Conservation (phyloP, 2,888 invertebrate genomes). For the Spisula solida region DNA sequence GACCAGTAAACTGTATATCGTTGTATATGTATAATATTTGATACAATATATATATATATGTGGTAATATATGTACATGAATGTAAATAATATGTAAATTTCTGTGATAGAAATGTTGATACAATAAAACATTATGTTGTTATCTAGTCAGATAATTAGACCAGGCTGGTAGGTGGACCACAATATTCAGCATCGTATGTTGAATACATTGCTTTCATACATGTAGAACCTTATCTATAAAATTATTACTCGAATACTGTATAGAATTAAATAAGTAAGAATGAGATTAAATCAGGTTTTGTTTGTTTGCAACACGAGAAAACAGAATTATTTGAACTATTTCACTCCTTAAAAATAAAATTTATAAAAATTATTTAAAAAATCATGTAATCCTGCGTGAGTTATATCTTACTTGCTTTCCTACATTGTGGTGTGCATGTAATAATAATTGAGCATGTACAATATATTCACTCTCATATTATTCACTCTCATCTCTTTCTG, state of each 20-base stretch:
- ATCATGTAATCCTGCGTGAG: no score
- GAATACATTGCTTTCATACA: neutral
- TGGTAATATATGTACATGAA: neutral
- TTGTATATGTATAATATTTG: slow-evolving; percentile 11
- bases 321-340: no score
- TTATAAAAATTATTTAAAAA: no score
- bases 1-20: neutral
- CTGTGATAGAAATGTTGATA: neutral
- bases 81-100: slow-evolving; percentile 7
- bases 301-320: neutral
- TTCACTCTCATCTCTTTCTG: slow-evolving; percentile 23
- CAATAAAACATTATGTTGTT: neutral
- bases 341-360: no score
- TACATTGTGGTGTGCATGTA: no score
- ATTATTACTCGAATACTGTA: no score
- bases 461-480: neutral
- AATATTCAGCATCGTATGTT: neutral
- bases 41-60: neutral
- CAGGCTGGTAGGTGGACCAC: slow-evolving; percentile 12
- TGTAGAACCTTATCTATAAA: no score
- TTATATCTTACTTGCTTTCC: neutral
- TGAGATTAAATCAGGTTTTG: no score
- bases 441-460: neutral
- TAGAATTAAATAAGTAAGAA: no score
- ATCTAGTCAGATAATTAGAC: neutral